Evolutionary conservation across 2,113 vertebrate species (phyloP).

Genomic region (Seriola aureovittata): DNA sequence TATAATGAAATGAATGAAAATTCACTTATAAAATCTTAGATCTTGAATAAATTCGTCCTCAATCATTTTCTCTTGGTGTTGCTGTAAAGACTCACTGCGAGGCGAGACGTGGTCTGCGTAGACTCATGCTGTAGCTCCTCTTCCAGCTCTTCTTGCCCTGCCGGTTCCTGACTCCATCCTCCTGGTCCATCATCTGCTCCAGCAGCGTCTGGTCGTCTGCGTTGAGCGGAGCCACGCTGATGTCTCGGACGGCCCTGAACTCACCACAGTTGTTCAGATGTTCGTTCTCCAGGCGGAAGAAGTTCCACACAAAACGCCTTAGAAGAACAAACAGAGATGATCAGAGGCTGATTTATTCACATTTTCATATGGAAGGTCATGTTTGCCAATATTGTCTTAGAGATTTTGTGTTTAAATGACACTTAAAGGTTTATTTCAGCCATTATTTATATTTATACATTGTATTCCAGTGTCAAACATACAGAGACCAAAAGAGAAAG

Average conservation of each 20-base stretch:
- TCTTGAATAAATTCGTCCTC: too few relatives aligned
- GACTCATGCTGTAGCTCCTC: slow-evolving; percentile 94
- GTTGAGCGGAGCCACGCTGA: slow-evolving; percentile 97
- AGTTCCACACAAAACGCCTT: slow-evolving; percentile 99
- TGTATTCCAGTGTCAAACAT: too few relatives aligned
- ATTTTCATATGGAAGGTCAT: neutral
- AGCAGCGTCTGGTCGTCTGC: slow-evolving; percentile 97
- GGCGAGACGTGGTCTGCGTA: slow-evolving; percentile 91
- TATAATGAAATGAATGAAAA: too few relatives aligned
- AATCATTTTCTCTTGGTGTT: too few relatives aligned
- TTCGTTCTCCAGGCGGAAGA: slow-evolving; percentile 98
- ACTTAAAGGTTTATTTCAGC: too few relatives aligned
- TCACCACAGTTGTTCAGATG: slow-evolving; percentile 99
- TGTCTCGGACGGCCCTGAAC: slow-evolving; percentile 97
- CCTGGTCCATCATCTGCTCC: slow-evolving; percentile 99
- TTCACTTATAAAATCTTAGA: too few relatives aligned
- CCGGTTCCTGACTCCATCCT: slow-evolving; percentile 96
- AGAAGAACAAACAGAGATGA: neutral
- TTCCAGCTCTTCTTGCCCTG: slow-evolving; percentile 96
- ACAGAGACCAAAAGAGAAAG: too few relatives aligned
- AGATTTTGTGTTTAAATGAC: too few relatives aligned
- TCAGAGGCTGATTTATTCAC: neutral
- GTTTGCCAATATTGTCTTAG: too few relatives aligned
- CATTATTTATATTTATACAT: too few relatives aligned
- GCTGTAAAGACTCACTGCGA: slow-evolving; percentile 88